phyloP scores from a whole-genome alignment of 2,113 vertebrate species.

The Antennarius striatus region DNA sequence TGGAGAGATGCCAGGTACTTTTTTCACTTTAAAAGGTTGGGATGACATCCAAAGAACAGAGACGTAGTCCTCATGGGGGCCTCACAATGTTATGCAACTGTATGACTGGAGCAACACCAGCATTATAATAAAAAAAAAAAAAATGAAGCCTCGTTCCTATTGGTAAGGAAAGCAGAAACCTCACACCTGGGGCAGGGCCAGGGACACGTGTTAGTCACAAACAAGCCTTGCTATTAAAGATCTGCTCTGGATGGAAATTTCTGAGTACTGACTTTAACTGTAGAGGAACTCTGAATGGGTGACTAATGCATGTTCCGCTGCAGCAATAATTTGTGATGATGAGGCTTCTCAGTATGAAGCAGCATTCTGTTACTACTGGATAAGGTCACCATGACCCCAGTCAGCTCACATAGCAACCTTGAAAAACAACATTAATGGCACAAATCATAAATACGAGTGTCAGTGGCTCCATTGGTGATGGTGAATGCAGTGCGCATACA shows the following conservation, averaged over 20 bases:
- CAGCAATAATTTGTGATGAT: slow-evolving; percentile 16
- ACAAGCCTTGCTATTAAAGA: slow-evolving; percentile 42
- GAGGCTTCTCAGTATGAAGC: slow-evolving; percentile 36
- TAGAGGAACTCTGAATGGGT: slow-evolving; percentile 42
- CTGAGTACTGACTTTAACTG: slow-evolving; percentile 43
- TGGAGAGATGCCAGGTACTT: slow-evolving; percentile 65
- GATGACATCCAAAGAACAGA: slow-evolving; percentile 70
- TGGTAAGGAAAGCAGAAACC: slow-evolving; percentile 48
- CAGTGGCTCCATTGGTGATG: neutral
- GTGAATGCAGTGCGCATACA: neutral
- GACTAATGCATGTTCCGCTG: slow-evolving; percentile 33
- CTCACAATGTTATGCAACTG: slow-evolving; percentile 70
- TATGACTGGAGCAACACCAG: slow-evolving; percentile 53
- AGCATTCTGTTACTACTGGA: slow-evolving; percentile 15
- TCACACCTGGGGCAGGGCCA: slow-evolving; percentile 51
- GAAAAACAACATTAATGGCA: neutral
- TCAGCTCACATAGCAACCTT: slow-evolving; percentile 1
- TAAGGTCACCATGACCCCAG: neutral
- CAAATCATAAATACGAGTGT: neutral
- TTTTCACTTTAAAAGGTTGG: slow-evolving; percentile 63
- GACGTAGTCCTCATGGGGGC: slow-evolving; percentile 60
- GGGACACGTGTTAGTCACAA: slow-evolving; percentile 55
- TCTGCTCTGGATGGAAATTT: slow-evolving; percentile 50
- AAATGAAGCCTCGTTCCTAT: slow-evolving; percentile 33
- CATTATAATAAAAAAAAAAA: slow-evolving; percentile 38